phyloP scores from a whole-genome alignment of 2,888 invertebrate species.

The Uropetala carovei region DNA sequence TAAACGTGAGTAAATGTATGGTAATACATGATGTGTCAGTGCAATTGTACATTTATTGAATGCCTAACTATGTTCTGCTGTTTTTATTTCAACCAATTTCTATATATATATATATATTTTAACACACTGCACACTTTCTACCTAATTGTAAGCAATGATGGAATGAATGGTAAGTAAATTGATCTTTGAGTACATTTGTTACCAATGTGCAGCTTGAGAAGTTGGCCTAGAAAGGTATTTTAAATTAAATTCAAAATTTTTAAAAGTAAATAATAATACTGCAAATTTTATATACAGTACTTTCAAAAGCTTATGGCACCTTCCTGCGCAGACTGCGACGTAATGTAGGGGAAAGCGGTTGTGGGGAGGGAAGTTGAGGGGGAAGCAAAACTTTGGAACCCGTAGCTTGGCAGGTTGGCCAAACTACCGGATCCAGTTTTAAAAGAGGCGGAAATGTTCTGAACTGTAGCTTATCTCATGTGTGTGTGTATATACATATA shows the following conservation, averaged over 20 bases:
- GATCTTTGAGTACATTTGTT: neutral
- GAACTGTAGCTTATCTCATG: too few species aligned
- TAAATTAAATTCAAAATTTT: neutral
- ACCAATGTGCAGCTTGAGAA: neutral
- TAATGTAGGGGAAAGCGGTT: too few species aligned
- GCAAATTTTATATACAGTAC: neutral
- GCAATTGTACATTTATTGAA: slow-evolving; percentile 51
- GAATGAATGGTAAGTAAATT: neutral
- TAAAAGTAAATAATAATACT: neutral
- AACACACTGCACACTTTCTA: neutral
- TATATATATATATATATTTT: neutral
- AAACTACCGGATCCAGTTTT: too few species aligned
- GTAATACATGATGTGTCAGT: slow-evolving; percentile 58
- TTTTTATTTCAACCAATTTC: neutral
- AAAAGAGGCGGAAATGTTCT: too few species aligned
- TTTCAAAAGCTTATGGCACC: too few species aligned
- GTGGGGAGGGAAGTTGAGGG: too few species aligned
- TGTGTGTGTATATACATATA: too few species aligned
- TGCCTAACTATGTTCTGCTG: neutral
- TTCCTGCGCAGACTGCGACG: too few species aligned
- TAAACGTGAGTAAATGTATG: slow-evolving; percentile 55
- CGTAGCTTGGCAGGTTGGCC: too few species aligned
- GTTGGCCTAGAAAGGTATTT: neutral
- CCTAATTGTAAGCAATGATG: neutral
- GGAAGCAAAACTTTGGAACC: too few species aligned